Percentiles rank a stretch among this genome's conserved stretches.
These are phyloP conservation scores for Bagarius yarrelli DNA, from an alignment of 2,113 vertebrate genomes.

Conservation along the genomic window DNA sequence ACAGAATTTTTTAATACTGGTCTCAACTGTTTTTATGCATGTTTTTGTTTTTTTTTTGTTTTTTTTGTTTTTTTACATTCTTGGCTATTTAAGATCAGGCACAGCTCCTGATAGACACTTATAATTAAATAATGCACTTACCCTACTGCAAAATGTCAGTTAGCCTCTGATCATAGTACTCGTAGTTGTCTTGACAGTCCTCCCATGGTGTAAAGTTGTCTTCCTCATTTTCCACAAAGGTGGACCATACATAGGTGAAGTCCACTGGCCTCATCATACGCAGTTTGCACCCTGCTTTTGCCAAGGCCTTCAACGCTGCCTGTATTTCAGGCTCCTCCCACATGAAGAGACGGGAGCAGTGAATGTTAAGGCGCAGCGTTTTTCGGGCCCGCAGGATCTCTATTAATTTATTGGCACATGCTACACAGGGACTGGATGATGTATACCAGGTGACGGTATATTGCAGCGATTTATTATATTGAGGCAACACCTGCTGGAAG, in stretches of 20 bases:
- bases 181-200: conserved; percentile 91
- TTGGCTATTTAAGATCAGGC: not conserved
- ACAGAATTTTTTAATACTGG: not conserved
- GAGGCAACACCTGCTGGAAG: conserved; percentile 83
- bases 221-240: conserved; percentile 90
- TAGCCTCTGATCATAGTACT: conserved; percentile 86
- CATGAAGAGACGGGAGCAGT: conserved; percentile 86
- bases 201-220: conserved; percentile 87
- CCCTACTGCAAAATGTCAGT: conserved; percentile 79
- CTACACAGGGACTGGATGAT: conserved; percentile 87
- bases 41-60: too few species aligned
- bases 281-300: conserved; percentile 78
- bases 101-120: not conserved
- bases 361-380: conserved; percentile 80
- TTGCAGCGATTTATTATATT: conserved; percentile 67
- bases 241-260: conserved; percentile 89
- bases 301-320: conserved; percentile 73
- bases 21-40: too few species aligned
- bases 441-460: conserved; percentile 87
- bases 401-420: conserved; percentile 77
- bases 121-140: not conserved
- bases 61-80: not conserved
- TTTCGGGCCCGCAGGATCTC: conserved; percentile 74
- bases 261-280: conserved; percentile 92
- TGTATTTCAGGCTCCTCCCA: conserved; percentile 90